These are phyloP conservation scores for Micronycteris hirsuta DNA, from an alignment of 2,113 vertebrate genomes.

Conservation along the genomic window DNA sequence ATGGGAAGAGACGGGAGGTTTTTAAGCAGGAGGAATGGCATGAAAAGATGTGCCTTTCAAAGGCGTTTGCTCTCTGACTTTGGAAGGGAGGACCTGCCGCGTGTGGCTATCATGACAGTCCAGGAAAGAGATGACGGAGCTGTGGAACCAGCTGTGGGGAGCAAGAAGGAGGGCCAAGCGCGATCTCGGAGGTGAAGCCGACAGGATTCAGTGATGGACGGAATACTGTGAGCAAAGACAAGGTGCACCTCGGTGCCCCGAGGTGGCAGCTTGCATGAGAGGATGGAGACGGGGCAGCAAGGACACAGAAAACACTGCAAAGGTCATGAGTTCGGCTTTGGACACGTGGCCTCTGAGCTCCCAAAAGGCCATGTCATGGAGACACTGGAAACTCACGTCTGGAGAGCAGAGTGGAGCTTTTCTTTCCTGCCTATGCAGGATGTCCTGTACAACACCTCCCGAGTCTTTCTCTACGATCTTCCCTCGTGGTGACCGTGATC, in stretches of 20 bases:
- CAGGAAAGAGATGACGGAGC: not conserved
- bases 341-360: fast-evolving
- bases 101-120: fast-evolving
- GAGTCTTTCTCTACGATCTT: not conserved
- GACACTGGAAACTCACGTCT: not conserved
- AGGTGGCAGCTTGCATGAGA: not conserved
- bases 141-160: fast-evolving
- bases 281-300: fast-evolving
- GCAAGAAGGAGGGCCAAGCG: fast-evolving
- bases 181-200: fast-evolving
- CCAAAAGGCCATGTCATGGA: fast-evolving
- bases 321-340: fast-evolving
- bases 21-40: not conserved
- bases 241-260: not conserved
- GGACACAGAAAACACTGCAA: fast-evolving
- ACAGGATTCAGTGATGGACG: not conserved
- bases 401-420: fast-evolving
- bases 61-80: not conserved
- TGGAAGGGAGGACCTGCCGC: fast-evolving
- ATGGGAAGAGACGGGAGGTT: not conserved
- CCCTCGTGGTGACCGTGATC: not conserved
- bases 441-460: fast-evolving
- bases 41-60: not conserved
- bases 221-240: not conserved
- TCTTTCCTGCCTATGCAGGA: not conserved